Evolutionary conservation across 2,113 vertebrate genomes (phyloP).

Genomic region (Canis aureus): DNA sequence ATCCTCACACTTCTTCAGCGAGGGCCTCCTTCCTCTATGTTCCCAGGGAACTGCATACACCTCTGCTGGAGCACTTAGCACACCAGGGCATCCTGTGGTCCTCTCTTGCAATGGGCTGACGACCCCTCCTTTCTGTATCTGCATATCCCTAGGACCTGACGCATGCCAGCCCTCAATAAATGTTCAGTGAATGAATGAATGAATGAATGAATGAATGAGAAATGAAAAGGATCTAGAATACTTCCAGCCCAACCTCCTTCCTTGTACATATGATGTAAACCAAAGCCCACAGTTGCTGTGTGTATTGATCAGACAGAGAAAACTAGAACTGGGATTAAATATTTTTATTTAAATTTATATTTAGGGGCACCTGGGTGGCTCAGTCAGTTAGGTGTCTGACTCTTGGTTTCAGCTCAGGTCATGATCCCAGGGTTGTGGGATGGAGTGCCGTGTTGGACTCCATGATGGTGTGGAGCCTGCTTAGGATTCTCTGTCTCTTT

Average conservation of each 20-base stretch:
- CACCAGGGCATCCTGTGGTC: rapidly evolving
- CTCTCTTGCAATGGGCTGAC: background rate
- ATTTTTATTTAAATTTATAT: background rate
- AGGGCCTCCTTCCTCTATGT: background rate
- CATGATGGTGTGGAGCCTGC: background rate
- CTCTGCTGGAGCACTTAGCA: background rate
- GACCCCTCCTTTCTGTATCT: background rate
- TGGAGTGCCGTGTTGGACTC: background rate
- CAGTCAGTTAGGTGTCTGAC: background rate
- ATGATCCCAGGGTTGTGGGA: background rate
- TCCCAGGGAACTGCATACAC: background rate
- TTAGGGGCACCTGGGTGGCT: background rate
- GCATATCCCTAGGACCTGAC: background rate
- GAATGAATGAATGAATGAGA: background rate
- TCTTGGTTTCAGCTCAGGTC: background rate
- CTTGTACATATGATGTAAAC: background rate
- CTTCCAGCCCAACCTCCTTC: background rate
- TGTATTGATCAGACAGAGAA: background rate
- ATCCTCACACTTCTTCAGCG: background rate
- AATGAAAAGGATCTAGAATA: background rate
- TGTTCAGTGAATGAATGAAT: background rate
- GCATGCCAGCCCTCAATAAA: background rate
- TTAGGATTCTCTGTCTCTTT: background rate
- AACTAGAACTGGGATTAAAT: background rate
- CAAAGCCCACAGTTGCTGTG: background rate